Evolutionary conservation across 1,140 invertebrate genomes (phyloP).

Genomic region (Cyclina sinensis): DNA sequence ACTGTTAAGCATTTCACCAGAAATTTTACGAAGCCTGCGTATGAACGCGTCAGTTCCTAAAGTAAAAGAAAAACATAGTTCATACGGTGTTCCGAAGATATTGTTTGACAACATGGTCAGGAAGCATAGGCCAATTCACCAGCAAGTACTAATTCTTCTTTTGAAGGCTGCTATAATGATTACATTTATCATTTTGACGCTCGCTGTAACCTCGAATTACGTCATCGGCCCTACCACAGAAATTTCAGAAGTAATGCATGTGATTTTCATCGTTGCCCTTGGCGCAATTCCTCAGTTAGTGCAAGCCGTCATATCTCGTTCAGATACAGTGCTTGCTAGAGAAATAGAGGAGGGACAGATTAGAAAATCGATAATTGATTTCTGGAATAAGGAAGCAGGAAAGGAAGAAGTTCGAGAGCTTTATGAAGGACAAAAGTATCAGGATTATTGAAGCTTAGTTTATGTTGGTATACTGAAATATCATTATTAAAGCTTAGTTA

Average conservation of each 20-base stretch:
- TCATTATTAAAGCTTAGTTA: too few species aligned
- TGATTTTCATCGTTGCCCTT: constrained; percentile 54
- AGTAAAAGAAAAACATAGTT: neutral
- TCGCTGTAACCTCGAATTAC: constrained; percentile 6
- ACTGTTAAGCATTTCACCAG: neutral
- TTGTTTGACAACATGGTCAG: constrained; percentile 15
- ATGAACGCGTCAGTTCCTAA: neutral
- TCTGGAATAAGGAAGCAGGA: neutral
- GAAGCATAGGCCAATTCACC: constrained; percentile 32
- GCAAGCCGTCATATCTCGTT: neutral
- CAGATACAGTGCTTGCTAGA: neutral
- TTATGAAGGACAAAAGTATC: too few species aligned
- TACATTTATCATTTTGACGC: neutral
- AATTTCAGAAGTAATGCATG: constrained; percentile 64
- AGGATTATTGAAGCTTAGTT: too few species aligned
- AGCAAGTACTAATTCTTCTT: neutral
- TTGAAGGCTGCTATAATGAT: constrained; percentile 39
- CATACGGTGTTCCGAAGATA: constrained; percentile 1
- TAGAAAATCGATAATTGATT: constrained; percentile 5
- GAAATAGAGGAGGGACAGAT: constrained; percentile 49
- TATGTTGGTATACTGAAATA: too few species aligned
- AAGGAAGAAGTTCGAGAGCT: too few species aligned
- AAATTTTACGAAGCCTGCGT: neutral
- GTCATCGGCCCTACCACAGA: neutral
- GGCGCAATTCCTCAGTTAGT: constrained; percentile 41